Conservation (phyloP, 2,113 vertebrate species). For the Cercopithecus mona region DNA sequence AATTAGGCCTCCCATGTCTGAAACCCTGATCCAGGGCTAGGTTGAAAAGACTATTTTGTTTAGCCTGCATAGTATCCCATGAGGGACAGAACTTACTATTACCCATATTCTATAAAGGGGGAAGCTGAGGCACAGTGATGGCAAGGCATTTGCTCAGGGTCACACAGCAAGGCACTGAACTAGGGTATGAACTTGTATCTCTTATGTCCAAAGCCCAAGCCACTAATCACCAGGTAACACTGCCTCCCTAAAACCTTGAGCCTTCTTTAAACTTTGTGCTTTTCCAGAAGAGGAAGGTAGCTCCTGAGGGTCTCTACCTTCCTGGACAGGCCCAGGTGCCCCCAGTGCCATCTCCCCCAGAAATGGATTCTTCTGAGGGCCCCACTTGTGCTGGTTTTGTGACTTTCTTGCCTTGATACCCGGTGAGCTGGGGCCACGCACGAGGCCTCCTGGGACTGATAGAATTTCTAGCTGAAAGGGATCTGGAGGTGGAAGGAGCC, state of each 20-base stretch:
- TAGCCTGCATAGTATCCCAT: background rate
- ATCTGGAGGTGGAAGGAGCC: conserved; percentile 48
- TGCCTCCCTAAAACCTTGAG: background rate
- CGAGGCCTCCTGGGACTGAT: conserved; percentile 58
- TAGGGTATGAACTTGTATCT: background rate
- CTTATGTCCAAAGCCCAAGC: background rate
- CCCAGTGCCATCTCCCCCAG: background rate
- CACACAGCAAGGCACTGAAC: background rate
- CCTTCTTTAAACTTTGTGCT: background rate
- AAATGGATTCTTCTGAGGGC: background rate
- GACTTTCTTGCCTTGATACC: conserved; percentile 39
- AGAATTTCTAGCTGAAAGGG: conserved; percentile 75
- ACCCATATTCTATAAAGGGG: background rate
- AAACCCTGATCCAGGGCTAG: background rate
- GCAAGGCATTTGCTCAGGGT: background rate
- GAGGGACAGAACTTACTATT: background rate
- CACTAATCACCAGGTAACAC: background rate
- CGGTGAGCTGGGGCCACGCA: background rate
- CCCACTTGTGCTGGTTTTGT: conserved; percentile 29
- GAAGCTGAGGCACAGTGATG: background rate
- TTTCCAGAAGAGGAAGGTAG: background rate
- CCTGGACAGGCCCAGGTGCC: background rate
- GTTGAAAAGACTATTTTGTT: background rate
- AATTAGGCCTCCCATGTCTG: background rate
- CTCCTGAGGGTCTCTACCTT: background rate